phyloP scores from a whole-genome alignment of 2,888 invertebrate species.

The Tiphia femorata region DNA sequence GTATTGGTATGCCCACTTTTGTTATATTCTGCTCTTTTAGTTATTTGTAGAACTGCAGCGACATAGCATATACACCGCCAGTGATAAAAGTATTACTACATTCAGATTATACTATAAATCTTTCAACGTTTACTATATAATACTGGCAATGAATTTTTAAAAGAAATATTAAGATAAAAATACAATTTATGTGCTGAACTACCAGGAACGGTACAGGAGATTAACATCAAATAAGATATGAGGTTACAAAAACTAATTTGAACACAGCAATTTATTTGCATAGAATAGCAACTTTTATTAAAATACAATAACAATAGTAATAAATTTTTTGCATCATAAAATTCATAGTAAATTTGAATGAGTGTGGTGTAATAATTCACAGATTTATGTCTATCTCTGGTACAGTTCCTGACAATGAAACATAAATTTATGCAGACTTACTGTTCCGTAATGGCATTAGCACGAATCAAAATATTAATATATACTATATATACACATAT shows the following conservation, averaged over 20 bases:
- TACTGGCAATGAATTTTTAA: too few species aligned
- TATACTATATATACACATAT: conserved; percentile 23
- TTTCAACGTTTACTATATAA: too few species aligned
- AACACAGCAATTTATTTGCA: conserved; percentile 64
- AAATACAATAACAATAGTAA: conserved; percentile 62
- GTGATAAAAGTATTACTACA: too few species aligned
- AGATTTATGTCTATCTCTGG: conserved; percentile 38
- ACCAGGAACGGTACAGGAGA: conserved; percentile 63
- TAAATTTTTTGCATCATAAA: conserved; percentile 45
- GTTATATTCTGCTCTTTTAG: too few species aligned
- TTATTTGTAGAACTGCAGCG: too few species aligned
- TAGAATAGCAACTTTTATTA: conserved; percentile 66
- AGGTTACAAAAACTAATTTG: conserved; percentile 62
- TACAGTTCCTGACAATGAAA: conserved; percentile 59
- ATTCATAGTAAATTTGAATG: conserved; percentile 42
- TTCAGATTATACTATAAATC: too few species aligned
- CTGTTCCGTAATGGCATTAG: conserved; percentile 7
- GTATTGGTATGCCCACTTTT: too few species aligned
- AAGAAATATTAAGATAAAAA: too few species aligned
- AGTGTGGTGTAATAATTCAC: conserved; percentile 16
- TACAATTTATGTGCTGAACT: conserved; percentile 6
- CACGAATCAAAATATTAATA: conserved; percentile 8
- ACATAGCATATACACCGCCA: too few species aligned
- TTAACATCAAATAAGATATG: conserved; percentile 48
- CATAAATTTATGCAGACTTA: conserved; percentile 12